These are phyloP conservation scores for Bombycilla garrulus DNA, from an alignment of 2,113 vertebrate species.

Conservation along the genomic window DNA sequence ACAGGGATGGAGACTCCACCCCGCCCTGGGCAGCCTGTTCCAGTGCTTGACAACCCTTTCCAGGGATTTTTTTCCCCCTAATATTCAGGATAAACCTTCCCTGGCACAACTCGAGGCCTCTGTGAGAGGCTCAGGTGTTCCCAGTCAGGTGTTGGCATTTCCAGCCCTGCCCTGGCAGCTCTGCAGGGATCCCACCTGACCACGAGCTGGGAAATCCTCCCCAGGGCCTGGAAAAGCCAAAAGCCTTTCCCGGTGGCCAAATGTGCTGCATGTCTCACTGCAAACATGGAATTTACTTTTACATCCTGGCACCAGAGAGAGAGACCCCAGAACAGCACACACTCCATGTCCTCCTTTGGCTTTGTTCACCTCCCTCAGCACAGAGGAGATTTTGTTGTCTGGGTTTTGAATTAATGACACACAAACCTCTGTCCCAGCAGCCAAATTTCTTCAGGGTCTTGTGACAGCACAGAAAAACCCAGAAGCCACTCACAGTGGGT, in stretches of 20 bases:
- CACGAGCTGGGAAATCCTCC: not conserved
- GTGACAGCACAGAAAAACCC: not conserved
- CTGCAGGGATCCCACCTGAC: not conserved
- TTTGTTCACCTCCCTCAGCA: not conserved
- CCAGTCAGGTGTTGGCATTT: not conserved
- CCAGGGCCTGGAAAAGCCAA: not conserved
- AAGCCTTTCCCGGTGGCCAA: not conserved
- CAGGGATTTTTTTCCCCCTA: not conserved
- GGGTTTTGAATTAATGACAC: not conserved
- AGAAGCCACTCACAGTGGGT: not conserved
- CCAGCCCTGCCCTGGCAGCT: not conserved
- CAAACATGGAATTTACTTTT: not conserved
- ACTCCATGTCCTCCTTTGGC: not conserved
- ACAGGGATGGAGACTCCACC: accelerated
- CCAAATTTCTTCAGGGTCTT: accelerated
- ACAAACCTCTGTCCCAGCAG: not conserved
- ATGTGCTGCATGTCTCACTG: not conserved
- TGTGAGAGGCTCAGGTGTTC: not conserved
- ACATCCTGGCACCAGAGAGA: not conserved
- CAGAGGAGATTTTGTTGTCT: not conserved
- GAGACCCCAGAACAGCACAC: not conserved
- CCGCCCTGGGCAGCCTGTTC: not conserved
- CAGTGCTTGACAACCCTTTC: not conserved
- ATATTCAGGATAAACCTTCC: not conserved
- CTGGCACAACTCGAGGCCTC: not conserved